phyloP scores from a whole-genome alignment of 2,113 vertebrate species.

The Neodon shergylaensis region DNA sequence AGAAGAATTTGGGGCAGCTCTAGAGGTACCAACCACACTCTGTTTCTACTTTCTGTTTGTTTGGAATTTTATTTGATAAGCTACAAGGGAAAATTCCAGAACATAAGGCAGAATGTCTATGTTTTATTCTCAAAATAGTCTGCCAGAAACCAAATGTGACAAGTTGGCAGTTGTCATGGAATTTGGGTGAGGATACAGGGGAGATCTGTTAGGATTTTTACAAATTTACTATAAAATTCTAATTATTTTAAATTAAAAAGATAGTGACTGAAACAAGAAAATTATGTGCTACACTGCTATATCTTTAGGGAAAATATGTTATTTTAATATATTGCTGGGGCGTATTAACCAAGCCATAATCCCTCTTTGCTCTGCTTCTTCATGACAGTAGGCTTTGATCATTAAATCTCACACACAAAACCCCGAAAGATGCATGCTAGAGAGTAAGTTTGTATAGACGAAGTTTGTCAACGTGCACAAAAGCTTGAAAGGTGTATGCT shows the following conservation, averaged over 20 bases:
- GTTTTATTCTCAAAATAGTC: slow-evolving; percentile 17
- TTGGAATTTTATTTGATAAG: background rate
- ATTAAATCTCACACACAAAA: background rate
- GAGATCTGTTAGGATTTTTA: background rate
- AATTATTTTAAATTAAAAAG: background rate
- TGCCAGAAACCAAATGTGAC: background rate
- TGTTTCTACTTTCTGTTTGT: background rate
- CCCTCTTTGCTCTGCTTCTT: background rate
- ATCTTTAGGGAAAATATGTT: background rate
- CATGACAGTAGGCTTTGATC: background rate
- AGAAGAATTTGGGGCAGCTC: background rate
- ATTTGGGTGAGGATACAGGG: background rate
- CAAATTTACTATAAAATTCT: background rate
- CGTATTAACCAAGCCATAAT: background rate
- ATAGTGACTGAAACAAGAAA: background rate
- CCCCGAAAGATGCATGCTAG: background rate
- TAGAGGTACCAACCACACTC: background rate
- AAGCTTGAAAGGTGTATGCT: background rate
- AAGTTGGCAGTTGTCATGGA: background rate
- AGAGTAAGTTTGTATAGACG: background rate
- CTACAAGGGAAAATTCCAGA: background rate
- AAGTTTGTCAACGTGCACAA: background rate
- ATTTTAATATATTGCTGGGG: background rate
- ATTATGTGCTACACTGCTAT: background rate
- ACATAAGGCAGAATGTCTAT: background rate